These are phyloP conservation scores for Turritopsis rubra DNA, from an alignment of 30 jellyfish, hydroid and myxozoan genomes.

Conservation along the genomic window DNA sequence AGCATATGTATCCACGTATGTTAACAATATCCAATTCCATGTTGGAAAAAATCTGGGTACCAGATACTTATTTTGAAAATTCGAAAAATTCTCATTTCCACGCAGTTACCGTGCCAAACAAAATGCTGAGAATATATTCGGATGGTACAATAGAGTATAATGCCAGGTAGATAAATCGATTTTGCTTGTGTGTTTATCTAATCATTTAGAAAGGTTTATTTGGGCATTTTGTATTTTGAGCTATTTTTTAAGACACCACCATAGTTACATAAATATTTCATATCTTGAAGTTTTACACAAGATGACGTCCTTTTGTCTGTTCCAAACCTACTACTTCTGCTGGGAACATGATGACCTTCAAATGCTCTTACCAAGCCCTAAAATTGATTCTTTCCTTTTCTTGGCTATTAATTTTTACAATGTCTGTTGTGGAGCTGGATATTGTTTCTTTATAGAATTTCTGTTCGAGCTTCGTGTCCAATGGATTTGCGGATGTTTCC, in stretches of 20 bases:
- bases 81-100: slow-evolving; percentile 83
- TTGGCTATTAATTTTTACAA: too few species aligned
- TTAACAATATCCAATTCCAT: slow-evolving; percentile 76
- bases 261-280: too few species aligned
- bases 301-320: too few species aligned
- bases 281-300: too few species aligned
- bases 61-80: slow-evolving; percentile 89
- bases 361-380: too few species aligned
- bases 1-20: slow-evolving; percentile 67
- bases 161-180: slow-evolving; percentile 54
- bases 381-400: too few species aligned
- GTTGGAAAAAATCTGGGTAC: slow-evolving; percentile 79
- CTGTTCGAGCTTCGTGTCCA: slow-evolving; percentile 94
- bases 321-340: too few species aligned
- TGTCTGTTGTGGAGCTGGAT: too few species aligned
- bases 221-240: neutral
- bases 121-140: slow-evolving; percentile 71
- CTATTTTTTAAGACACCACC: too few species aligned
- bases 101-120: slow-evolving; percentile 83
- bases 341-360: too few species aligned
- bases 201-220: too few species aligned
- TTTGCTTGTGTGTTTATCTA: neutral
- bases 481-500: slow-evolving; percentile 94
- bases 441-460: slow-evolving; percentile 37
- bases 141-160: slow-evolving; percentile 76